Evolutionary conservation across 2,888 invertebrate species (phyloP).

Genomic region (Petrolisthes manimaculis): DNA sequence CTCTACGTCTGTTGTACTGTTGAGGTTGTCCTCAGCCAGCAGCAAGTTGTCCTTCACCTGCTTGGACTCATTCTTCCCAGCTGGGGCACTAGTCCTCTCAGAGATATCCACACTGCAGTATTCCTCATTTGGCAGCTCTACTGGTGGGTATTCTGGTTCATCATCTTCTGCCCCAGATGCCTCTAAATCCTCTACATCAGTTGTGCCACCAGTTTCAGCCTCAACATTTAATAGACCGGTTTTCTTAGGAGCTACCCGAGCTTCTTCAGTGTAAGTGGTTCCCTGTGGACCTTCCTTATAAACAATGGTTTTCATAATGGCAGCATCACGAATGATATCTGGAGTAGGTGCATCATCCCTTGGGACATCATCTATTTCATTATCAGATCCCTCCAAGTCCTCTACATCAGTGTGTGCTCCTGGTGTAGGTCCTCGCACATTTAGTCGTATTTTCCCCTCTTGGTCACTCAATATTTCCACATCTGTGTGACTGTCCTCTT

Average conservation of each 20-base stretch:
- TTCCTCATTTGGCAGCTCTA: slow-evolving; percentile 40
- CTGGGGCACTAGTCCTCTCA: slow-evolving; percentile 44
- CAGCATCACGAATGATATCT: slow-evolving; percentile 60
- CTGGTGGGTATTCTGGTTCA: slow-evolving; percentile 30
- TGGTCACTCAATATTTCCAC: slow-evolving; percentile 55
- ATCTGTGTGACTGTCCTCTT: slow-evolving; percentile 55
- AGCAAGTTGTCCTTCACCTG: slow-evolving; percentile 64
- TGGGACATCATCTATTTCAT: slow-evolving; percentile 38
- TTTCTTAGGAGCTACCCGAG: slow-evolving; percentile 29
- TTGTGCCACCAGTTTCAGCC: slow-evolving; percentile 42
- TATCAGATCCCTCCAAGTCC: slow-evolving; percentile 58
- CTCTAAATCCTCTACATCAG: slow-evolving; percentile 52
- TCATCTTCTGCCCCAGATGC: slow-evolving; percentile 59
- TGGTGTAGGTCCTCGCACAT: slow-evolving; percentile 21
- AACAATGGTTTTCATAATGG: slow-evolving; percentile 50
- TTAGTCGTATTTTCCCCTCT: slow-evolving; percentile 31
- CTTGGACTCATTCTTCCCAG: slow-evolving; percentile 50
- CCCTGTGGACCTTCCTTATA: slow-evolving; percentile 56
- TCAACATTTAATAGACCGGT: slow-evolving; percentile 46
- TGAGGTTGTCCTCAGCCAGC: slow-evolving; percentile 57
- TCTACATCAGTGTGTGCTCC: slow-evolving; percentile 57
- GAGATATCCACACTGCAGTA: slow-evolving; percentile 48
- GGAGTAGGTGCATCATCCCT: slow-evolving; percentile 51
- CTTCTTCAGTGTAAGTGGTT: slow-evolving; percentile 49
- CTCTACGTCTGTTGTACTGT: slow-evolving; percentile 63